Conservation (phyloP, 2,797 vertebrate species). For the Argya squamiceps region DNA sequence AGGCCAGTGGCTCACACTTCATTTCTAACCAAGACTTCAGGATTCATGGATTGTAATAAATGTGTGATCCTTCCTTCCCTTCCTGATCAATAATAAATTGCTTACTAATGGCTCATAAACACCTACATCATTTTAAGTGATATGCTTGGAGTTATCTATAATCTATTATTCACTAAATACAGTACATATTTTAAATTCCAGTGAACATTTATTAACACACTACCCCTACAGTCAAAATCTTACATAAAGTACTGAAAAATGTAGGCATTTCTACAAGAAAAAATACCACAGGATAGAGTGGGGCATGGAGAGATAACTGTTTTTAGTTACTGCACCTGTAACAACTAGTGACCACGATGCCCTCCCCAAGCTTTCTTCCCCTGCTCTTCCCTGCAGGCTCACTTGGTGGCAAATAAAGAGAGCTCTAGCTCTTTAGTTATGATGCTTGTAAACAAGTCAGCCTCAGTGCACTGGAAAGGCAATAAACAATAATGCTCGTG, state of each 20-base stretch:
- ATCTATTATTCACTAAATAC: not conserved
- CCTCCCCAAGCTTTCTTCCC: not conserved
- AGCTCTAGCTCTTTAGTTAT: not conserved
- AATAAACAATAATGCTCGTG: not conserved
- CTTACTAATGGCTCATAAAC: not conserved
- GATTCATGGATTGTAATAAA: not conserved
- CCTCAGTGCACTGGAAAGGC: not conserved
- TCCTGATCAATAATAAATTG: not conserved
- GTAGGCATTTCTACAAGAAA: not conserved
- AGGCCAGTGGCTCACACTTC: not conserved
- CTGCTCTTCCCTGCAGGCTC: not conserved
- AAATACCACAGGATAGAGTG: not conserved
- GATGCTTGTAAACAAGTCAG: not conserved
- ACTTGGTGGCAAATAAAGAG: not conserved
- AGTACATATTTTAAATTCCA: not conserved
- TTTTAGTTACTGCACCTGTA: not conserved
- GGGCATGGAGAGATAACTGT: accelerated
- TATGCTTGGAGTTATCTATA: not conserved
- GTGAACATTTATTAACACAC: not conserved
- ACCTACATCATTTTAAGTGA: not conserved
- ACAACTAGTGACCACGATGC: not conserved
- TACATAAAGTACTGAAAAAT: not conserved
- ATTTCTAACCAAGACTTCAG: not conserved
- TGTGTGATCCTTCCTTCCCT: not conserved
- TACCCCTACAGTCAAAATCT: not conserved